phyloP scores from a whole-genome alignment of 2,113 vertebrate species.

The Clupea harengus region DNA sequence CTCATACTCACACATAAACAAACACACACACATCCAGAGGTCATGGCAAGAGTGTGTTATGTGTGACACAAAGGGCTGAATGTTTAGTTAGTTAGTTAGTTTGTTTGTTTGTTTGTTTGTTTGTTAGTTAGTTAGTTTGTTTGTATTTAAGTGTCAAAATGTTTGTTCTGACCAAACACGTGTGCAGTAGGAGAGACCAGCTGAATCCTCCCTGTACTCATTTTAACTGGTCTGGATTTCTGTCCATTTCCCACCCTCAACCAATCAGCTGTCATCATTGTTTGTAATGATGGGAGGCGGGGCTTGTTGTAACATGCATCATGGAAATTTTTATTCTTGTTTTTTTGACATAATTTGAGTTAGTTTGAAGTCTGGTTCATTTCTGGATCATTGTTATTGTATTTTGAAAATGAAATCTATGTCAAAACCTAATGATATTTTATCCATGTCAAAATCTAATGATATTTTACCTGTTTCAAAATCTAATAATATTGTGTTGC shows the following conservation, averaged over 20 bases:
- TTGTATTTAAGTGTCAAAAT: neutral
- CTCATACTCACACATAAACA: neutral
- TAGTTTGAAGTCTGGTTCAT: neutral
- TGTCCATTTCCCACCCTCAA: neutral
- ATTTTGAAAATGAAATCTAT: neutral
- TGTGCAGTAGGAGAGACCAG: neutral
- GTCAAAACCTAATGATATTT: neutral
- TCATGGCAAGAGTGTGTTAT: neutral
- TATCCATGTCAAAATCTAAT: neutral
- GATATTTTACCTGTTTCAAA: neutral
- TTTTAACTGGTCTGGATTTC: conserved; percentile 8
- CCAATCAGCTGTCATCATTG: conserved; percentile 1
- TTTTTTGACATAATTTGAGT: neutral
- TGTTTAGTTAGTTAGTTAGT: neutral
- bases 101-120: neutral
- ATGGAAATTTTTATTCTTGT: conserved; percentile 24
- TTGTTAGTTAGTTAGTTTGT: neutral
- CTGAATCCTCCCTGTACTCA: neutral
- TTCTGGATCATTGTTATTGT: neutral
- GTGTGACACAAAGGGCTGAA: neutral
- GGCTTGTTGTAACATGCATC: conserved; percentile 4
- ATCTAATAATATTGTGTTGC: neutral
- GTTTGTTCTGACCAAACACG: neutral
- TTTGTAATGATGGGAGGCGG: neutral
- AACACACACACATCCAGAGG: neutral